Conservation (phyloP, 2,113 vertebrate species). For the Platichthys stellatus region DNA sequence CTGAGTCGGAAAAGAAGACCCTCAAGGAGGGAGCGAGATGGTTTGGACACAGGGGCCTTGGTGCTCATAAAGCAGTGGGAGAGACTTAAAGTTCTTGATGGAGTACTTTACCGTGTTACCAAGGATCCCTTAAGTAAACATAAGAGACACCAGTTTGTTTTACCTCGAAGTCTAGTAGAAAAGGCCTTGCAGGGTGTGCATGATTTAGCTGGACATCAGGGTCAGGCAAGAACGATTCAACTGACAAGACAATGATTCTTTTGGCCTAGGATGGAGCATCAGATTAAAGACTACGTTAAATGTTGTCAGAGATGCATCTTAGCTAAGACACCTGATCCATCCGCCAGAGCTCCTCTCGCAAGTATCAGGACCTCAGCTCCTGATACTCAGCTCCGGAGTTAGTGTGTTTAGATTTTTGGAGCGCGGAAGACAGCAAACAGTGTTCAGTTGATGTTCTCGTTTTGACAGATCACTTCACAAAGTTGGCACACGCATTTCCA, state of each 20-base stretch:
- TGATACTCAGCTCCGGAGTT: too few relatives aligned
- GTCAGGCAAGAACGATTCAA: not conserved
- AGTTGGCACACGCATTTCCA: slow-evolving; percentile 7
- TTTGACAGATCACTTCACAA: slow-evolving; percentile 15
- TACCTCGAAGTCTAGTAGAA: not conserved
- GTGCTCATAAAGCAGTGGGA: too few relatives aligned
- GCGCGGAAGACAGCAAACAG: slow-evolving; percentile 1
- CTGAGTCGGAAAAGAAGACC: too few relatives aligned
- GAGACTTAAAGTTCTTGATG: too few relatives aligned
- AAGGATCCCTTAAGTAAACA: not conserved
- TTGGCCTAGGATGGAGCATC: slow-evolving; percentile 4
- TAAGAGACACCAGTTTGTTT: not conserved
- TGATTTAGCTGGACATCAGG: slow-evolving; percentile 20
- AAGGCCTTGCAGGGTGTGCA: slow-evolving; percentile 12
- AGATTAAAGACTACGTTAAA: not conserved
- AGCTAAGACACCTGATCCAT: slow-evolving; percentile 1
- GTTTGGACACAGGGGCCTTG: too few relatives aligned
- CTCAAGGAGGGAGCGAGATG: too few relatives aligned
- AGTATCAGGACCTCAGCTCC: slow-evolving; percentile 15
- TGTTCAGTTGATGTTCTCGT: slow-evolving; percentile 16
- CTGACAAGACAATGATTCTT: slow-evolving; percentile 11
- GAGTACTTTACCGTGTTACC: not conserved
- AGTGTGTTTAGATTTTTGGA: slow-evolving; percentile 29
- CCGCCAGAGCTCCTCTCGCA: not conserved
- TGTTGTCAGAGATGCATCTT: slow-evolving; percentile 12